Percentiles rank a stretch among this genome's conserved stretches.
Evolutionary conservation across 2,888 invertebrate species (phyloP).

Genomic region (Sinodicranocentrus sp.): DNA sequence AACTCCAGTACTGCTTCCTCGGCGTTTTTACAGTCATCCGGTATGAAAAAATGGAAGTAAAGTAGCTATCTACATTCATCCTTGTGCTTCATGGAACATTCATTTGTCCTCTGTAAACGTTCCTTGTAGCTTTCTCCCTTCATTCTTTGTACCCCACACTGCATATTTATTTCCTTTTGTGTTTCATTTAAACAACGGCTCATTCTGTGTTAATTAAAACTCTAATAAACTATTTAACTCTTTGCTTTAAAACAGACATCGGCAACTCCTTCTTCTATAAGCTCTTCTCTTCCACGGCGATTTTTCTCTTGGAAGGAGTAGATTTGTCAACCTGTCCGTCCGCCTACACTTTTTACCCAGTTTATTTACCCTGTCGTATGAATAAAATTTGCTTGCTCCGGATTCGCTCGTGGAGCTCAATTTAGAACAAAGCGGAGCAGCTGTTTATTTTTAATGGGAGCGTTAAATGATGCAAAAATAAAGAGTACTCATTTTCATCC

Average conservation of each 20-base stretch:
- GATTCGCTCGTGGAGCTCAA: too few species aligned
- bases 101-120: background rate
- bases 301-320: conserved; percentile 13
- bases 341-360: background rate
- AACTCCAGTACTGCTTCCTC: too few species aligned
- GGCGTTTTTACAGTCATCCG: background rate
- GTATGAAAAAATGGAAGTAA: background rate
- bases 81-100: background rate
- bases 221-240: conserved; percentile 28
- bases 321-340: conserved; percentile 47
- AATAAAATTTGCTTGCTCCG: too few species aligned
- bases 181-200: background rate
- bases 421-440: too few species aligned
- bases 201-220: conserved; percentile 15
- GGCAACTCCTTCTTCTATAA: background rate
- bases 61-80: conserved; percentile 1
- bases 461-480: too few species aligned
- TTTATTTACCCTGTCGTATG: too few species aligned
- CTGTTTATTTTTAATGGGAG: too few species aligned
- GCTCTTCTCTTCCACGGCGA: background rate
- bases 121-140: too few species aligned
- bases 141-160: background rate
- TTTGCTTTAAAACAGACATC: conserved; percentile 1
- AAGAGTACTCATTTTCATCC: too few species aligned
- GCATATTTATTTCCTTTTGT: background rate